phyloP scores from a whole-genome alignment of 2,113 vertebrate species.

The Uria lomvia region DNA sequence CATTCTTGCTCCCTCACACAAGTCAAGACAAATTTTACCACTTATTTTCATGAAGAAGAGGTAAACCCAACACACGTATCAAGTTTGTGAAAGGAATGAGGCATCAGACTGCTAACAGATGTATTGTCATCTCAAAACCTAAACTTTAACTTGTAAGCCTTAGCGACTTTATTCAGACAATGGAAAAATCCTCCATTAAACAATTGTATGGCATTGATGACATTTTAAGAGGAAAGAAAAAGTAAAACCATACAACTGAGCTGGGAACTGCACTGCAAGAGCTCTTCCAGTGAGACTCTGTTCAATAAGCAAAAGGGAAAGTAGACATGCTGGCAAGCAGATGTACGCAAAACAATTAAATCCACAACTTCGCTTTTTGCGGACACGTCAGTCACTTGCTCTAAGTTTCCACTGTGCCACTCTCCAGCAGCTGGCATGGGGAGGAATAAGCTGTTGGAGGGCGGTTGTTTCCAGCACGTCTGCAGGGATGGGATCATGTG shows the following conservation, averaged over 20 bases:
- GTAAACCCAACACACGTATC: not conserved
- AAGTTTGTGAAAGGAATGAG: not conserved
- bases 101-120: not conserved
- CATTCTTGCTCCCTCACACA: not conserved
- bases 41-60: not conserved
- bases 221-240: not conserved
- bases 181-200: not conserved
- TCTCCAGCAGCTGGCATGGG: fast-evolving
- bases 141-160: not conserved
- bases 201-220: not conserved
- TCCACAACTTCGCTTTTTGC: not conserved
- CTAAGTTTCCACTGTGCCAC: not conserved
- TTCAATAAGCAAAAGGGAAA: not conserved
- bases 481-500: not conserved
- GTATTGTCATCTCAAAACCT: not conserved
- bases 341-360: not conserved
- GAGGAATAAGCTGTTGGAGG: not conserved
- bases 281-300: not conserved
- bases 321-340: not conserved
- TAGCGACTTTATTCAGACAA: not conserved
- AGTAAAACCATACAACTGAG: not conserved
- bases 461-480: not conserved
- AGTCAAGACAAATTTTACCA: not conserved
- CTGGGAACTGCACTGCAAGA: not conserved
- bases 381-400: not conserved